These are phyloP conservation scores for Tyrannus savana DNA, from an alignment of 2,113 vertebrate genomes.

Conservation along the genomic window DNA sequence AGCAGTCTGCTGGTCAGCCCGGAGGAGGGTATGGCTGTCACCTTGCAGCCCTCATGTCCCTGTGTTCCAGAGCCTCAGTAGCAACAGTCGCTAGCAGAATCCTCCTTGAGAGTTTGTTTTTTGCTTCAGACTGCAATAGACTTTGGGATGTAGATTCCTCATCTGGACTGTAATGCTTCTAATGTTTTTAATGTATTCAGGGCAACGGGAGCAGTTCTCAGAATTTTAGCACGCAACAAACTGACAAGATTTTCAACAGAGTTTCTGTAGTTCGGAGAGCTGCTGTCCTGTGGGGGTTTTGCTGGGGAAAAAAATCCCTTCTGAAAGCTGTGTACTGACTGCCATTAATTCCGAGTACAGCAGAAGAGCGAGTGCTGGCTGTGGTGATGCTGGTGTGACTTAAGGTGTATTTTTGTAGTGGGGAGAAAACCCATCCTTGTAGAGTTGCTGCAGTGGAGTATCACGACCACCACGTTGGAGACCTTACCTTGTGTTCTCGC, in stretches of 20 bases:
- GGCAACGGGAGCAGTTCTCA: accelerated
- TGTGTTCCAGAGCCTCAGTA: accelerated
- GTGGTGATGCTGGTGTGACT: accelerated
- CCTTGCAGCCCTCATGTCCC: neutral
- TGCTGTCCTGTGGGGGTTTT: accelerated
- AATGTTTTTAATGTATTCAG: accelerated
- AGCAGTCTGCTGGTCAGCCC: too few relatives aligned
- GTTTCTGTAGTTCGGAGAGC: neutral
- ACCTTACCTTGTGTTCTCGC: accelerated
- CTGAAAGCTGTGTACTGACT: accelerated
- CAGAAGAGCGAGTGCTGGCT: too few relatives aligned
- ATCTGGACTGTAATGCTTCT: accelerated
- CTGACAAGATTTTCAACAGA: accelerated
- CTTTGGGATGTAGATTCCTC: neutral
- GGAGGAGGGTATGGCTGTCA: accelerated
- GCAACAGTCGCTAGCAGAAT: accelerated
- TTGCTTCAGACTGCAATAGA: accelerated
- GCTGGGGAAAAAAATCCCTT: neutral
- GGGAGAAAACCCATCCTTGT: neutral
- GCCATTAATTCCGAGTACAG: accelerated
- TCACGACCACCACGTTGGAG: accelerated
- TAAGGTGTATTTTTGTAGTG: neutral
- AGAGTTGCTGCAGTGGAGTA: too few relatives aligned
- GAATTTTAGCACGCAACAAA: accelerated
- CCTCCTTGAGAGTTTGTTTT: accelerated